Base-by-base conservation (phyloP, 1,140 invertebrate species). In the Neodiprion lecontei region DNA sequence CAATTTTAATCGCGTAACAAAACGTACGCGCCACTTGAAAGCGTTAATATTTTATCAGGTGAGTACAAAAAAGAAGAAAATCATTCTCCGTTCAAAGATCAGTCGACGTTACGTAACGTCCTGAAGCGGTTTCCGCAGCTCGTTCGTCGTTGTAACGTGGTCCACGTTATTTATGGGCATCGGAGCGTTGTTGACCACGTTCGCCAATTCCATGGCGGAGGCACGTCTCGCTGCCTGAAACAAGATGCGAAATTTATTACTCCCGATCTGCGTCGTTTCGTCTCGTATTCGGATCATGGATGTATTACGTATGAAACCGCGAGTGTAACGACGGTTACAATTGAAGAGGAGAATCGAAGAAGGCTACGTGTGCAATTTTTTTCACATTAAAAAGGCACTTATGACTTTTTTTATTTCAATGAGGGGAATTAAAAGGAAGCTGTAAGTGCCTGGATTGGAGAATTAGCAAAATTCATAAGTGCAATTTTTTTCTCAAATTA, bases 191-290 rank as follows among this genome's bases (percentile, higher is more conserved):
- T 66, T 76, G 73, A 79, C 79, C 10, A 85, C 78, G 72, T 82
- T 81, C 75, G 78, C 80, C 74, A 85, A 75, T 75, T 81, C 79
- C 79, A 83, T 79, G 21, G 77, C 78, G 0, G 77, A 79, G 4
- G 82, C 81, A 21, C 81, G 73, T 47, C 82, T 79, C 23, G 75
- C 65, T 23, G 80, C 83, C 84, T 86, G 74, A 74, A 74, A 74
- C 74, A 67, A 70, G 67, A 76, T 76, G 67, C 12, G 68, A 75
- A 69, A 68, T 61, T 61, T 61, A 65, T 72, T 72, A 71, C 48
- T 21, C 14, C 11, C 28, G 53, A 70, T 69, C 28, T 67, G 67
- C 49, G 21, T 53, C 49, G 69, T 72, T 48, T 7, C 40, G 28
- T 73, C 48, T 23, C 23, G 3, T 61, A 61, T 61, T 12, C n/a